Conservation (phyloP, 2,797 vertebrate species). For the Muraenolepis orangiensis region DNA sequence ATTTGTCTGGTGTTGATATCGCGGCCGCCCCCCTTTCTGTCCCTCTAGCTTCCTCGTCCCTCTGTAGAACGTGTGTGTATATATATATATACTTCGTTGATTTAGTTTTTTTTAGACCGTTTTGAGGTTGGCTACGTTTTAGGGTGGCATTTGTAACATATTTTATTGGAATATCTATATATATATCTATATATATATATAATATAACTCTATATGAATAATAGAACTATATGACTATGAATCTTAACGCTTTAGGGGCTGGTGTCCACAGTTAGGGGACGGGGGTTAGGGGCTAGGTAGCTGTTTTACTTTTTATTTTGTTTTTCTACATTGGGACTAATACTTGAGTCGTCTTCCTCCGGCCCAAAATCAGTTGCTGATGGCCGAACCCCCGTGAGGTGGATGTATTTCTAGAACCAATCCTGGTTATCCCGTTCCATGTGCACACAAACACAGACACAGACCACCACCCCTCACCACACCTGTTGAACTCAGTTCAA, state of each 20-base stretch:
- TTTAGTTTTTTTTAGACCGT: slow-evolving; percentile 71
- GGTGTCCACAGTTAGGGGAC: slow-evolving; percentile 36
- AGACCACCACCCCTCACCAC: too few relatives aligned
- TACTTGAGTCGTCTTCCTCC: background rate
- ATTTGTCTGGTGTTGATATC: slow-evolving; percentile 96
- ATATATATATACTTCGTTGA: slow-evolving; percentile 54
- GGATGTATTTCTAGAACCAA: slow-evolving; percentile 25
- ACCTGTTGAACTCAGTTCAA: slow-evolving; percentile 21
- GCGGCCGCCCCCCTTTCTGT: slow-evolving; percentile 50
- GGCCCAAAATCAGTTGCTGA: background rate
- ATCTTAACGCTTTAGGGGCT: slow-evolving; percentile 59
- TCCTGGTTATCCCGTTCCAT: slow-evolving; percentile 2
- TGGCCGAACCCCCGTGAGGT: slow-evolving; percentile 44
- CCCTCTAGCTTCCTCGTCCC: slow-evolving; percentile 31
- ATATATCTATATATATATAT: slow-evolving; percentile 59
- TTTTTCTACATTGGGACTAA: slow-evolving; percentile 35
- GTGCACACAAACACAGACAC: background rate
- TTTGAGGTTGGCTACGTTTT: slow-evolving; percentile 88
- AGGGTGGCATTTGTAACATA: slow-evolving; percentile 92
- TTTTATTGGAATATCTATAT: slow-evolving; percentile 74
- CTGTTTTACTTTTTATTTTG: slow-evolving; percentile 4
- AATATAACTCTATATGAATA: slow-evolving; percentile 61
- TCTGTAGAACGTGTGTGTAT: slow-evolving; percentile 12
- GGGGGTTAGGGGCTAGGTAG: slow-evolving; percentile 26
- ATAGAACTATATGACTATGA: slow-evolving; percentile 66